Percentiles rank a stretch among this genome's conserved stretches.
These are phyloP conservation scores for Macroglossus sobrinus DNA, from an alignment of 2,113 vertebrate genomes.

Conservation along the genomic window DNA sequence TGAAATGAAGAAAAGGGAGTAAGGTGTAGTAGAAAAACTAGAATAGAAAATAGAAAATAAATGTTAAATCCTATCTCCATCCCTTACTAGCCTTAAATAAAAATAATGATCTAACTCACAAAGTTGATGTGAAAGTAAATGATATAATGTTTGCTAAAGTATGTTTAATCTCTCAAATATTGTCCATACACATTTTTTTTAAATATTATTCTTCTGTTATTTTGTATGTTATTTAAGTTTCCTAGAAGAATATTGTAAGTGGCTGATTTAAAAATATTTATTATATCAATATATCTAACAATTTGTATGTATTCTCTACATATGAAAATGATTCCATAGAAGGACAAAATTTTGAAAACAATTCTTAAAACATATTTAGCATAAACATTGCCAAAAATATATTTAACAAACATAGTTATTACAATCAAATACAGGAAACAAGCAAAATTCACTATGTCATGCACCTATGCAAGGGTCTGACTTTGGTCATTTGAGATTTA, in stretches of 20 bases:
- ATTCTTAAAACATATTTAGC: neutral
- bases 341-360: neutral
- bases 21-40: neutral
- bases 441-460: neutral
- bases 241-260: neutral
- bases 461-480: neutral
- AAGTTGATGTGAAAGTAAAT: neutral
- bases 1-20: neutral
- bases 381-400: neutral
- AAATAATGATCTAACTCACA: neutral
- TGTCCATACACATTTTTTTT: neutral
- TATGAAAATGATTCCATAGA: neutral
- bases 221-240: neutral
- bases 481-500: slow-evolving; percentile 10
- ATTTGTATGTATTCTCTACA: neutral
- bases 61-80: neutral
- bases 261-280: neutral
- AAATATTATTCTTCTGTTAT: neutral
- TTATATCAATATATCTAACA: neutral
- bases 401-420: slow-evolving; percentile 21
- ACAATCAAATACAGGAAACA: neutral
- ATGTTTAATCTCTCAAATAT: neutral
- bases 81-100: neutral
- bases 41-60: neutral
- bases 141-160: neutral